Percentiles rank a stretch among this genome's conserved stretches.
Conservation (phyloP, 1,140 invertebrate genomes). For the Anoplophora glabripennis region DNA sequence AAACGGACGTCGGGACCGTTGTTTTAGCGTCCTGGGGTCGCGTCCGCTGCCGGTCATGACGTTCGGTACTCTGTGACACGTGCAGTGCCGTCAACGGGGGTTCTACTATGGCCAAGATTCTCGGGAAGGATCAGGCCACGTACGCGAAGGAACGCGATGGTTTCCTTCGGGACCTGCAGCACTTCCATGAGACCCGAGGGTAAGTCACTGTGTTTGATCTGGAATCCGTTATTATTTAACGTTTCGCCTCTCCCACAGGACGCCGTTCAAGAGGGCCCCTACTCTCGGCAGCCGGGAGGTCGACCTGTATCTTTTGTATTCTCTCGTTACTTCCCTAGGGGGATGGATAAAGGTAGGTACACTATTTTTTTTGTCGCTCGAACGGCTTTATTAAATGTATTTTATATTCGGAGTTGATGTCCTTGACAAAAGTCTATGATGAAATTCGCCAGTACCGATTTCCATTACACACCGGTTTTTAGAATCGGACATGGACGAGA, state of each 20-base stretch:
- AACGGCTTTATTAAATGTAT: not conserved
- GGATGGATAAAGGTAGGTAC: slow-evolving; percentile 86
- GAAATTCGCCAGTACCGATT: no score
- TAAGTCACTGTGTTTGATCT: slow-evolving; percentile 51
- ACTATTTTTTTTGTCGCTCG: not conserved
- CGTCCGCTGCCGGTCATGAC: slow-evolving; percentile 36
- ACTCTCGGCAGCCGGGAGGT: slow-evolving; percentile 84
- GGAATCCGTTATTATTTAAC: slow-evolving; percentile 1
- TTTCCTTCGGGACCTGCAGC: slow-evolving; percentile 69
- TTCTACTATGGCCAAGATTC: slow-evolving; percentile 61
- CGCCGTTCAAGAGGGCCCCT: slow-evolving; percentile 70
- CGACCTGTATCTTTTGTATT: slow-evolving; percentile 87
- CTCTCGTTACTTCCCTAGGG: slow-evolving; percentile 83
- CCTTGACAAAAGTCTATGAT: not conserved
- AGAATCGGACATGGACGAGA: not conserved
- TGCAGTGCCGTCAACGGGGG: slow-evolving; percentile 30
- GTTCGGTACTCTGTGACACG: slow-evolving; percentile 39
- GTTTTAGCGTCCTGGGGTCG: slow-evolving; percentile 27
- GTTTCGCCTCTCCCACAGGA: slow-evolving; percentile 55
- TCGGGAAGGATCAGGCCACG: slow-evolving; percentile 68
- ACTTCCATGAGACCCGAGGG: slow-evolving; percentile 74
- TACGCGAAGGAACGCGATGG: slow-evolving; percentile 67
- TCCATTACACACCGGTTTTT: no score
- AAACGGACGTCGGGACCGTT: slow-evolving; percentile 35
- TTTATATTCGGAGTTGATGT: not conserved